These are phyloP conservation scores for Mohoua ochrocephala DNA, from an alignment of 2,113 vertebrate species.

Conservation along the genomic window DNA sequence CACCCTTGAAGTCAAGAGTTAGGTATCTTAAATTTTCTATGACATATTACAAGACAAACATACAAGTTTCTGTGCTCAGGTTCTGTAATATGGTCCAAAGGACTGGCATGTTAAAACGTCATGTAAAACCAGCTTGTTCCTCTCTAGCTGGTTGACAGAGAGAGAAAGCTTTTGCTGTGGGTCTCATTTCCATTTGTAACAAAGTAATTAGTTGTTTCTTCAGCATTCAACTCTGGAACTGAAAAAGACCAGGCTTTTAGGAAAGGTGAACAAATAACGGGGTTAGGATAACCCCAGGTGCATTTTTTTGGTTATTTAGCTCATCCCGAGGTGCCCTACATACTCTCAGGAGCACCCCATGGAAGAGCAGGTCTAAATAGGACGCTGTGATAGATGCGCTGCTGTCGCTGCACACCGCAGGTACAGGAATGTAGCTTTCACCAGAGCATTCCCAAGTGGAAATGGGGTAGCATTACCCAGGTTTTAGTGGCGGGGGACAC, in stretches of 20 bases:
- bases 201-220: not conserved
- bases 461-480: not conserved
- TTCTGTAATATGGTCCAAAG: not conserved
- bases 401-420: fast-evolving
- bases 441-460: not conserved
- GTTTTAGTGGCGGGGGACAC: not conserved
- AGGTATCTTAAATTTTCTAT: fast-evolving
- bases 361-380: not conserved
- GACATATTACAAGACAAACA: not conserved
- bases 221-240: not conserved
- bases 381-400: fast-evolving
- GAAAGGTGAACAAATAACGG: not conserved
- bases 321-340: not conserved
- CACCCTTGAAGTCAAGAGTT: not conserved
- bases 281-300: not conserved
- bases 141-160: not conserved
- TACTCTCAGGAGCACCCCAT: not conserved
- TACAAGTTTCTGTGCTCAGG: not conserved
- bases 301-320: not conserved
- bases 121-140: not conserved
- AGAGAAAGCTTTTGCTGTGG: not conserved
- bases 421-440: not conserved
- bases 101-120: not conserved
- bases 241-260: not conserved
- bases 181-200: not conserved